Evolutionary conservation across 64 coral and sea anemone genomes (phyloP), one percentile per base, ranked within the genome.

Genomic region (Platygyra sinensis): DNA sequence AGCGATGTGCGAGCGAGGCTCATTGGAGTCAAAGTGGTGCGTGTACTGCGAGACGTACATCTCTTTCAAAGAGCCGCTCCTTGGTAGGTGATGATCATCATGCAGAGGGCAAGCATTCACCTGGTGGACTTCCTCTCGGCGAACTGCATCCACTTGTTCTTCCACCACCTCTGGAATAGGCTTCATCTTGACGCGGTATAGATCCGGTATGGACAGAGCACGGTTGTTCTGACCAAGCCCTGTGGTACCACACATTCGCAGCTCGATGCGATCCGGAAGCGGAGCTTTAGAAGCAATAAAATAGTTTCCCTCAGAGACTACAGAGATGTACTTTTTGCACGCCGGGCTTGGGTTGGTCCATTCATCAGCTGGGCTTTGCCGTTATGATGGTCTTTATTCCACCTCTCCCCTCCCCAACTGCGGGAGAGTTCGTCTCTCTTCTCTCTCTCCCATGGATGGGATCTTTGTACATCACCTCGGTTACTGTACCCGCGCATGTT

Each of bases 1-100:
- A 36, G 91, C 95, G 50, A 91, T 94, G 32, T 97, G 95, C 27
- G 91, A 91, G 8, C 84, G 88, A 75, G 95, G 95, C 27, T 78
- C 89, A 22, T 74, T 78, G 24, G 88, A 32, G 77, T 97, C 92
- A 31, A 97, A 97, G 65, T 91, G 86, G 22, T 94, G 95, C 24
- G 91, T 97, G 78, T 97, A 97, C 25, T 97, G 95, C 14, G 95
- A 90, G 29, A 94, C 83, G 33, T 97, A 97, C 95, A 97, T 94
- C 62, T 97, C 95, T 60, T 97, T 97, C 10, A 94, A 42, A 54
- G 87, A 77, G 18, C 89, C 92, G 39, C 88, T 85, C n/a, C 52
- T 81, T 31, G 71, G 88, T 9, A 67, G 39, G 42, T 46, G 42
- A 10, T 51, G 81, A 51, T 71, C 39, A 71, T 85, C 39, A 71